Evolutionary conservation across 2,113 vertebrate species (phyloP).

Genomic region (Micronycteris hirsuta): DNA sequence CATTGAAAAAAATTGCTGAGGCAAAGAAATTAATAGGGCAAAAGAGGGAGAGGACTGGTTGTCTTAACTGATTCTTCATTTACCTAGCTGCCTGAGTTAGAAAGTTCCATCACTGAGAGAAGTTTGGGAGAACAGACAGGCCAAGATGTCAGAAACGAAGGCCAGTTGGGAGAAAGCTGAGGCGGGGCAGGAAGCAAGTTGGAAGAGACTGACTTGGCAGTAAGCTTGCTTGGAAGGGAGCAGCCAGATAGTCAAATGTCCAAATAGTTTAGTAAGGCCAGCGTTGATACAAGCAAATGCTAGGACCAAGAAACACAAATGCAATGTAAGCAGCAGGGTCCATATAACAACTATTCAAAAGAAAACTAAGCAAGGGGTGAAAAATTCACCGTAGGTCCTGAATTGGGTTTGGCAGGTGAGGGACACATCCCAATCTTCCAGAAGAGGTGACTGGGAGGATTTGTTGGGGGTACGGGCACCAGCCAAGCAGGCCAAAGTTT

Average conservation of each 20-base stretch:
- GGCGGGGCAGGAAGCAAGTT: neutral
- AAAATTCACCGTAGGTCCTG: neutral
- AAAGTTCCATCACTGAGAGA: neutral
- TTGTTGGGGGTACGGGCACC: neutral
- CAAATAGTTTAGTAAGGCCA: neutral
- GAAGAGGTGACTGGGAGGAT: neutral
- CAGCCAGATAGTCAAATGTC: neutral
- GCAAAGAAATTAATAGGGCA: neutral
- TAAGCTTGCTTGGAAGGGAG: neutral
- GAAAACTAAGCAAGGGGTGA: neutral
- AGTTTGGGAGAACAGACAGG: neutral
- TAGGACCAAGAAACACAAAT: neutral
- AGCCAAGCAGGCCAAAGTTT: neutral
- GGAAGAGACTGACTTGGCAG: neutral
- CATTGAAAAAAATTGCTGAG: neutral
- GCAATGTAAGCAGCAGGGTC: neutral
- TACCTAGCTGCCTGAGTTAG: neutral
- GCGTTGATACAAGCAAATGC: neutral
- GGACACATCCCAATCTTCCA: neutral
- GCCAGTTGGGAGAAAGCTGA: constrained; percentile 4
- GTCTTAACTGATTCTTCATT: neutral
- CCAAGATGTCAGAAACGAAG: neutral
- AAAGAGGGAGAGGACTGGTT: neutral
- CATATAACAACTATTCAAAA: neutral
- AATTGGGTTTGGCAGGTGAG: neutral